Evolutionary conservation across 2,113 vertebrate species (phyloP).

Genomic region (Oostethus manadensis): DNA sequence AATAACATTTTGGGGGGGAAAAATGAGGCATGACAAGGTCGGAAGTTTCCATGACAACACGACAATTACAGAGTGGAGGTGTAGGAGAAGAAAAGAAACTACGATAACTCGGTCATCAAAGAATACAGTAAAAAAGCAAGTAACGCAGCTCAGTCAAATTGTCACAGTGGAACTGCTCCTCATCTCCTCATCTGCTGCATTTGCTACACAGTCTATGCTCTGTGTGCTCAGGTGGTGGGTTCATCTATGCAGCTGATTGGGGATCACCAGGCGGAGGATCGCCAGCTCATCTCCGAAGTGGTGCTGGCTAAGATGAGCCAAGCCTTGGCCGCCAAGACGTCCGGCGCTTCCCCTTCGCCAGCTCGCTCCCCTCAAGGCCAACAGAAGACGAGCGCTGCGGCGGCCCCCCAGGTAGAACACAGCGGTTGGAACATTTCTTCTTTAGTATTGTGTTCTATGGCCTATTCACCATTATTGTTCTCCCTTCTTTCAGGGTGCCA

Average conservation of each 20-base stretch:
- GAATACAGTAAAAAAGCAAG: too few relatives aligned
- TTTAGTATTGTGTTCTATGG: neutral
- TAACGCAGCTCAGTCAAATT: too few relatives aligned
- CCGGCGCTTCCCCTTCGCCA: conserved; percentile 59
- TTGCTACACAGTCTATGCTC: conserved; percentile 1
- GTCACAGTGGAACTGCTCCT: too few relatives aligned
- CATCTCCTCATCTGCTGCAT: neutral
- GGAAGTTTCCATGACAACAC: neutral
- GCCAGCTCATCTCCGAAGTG: conserved; percentile 88
- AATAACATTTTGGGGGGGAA: neutral
- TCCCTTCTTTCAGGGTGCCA: conserved; percentile 73
- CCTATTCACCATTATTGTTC: neutral
- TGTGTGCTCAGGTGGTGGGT: conserved; percentile 82
- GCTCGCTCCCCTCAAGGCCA: conserved; percentile 81
- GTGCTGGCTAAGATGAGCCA: conserved; percentile 91
- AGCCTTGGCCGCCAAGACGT: conserved; percentile 67
- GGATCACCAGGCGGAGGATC: conserved; percentile 91
- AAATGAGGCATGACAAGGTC: neutral
- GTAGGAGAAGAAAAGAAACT: neutral
- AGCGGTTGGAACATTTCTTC: neutral
- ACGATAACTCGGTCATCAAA: neutral
- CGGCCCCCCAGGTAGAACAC: conserved; percentile 85
- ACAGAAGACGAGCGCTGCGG: conserved; percentile 74
- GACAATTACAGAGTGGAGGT: too few relatives aligned
- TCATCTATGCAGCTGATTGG: conserved; percentile 95